Percentiles rank a stretch among this genome's conserved stretches.
Evolutionary conservation across 2,888 invertebrate species (phyloP).

Genomic region (Tachina fera): DNA sequence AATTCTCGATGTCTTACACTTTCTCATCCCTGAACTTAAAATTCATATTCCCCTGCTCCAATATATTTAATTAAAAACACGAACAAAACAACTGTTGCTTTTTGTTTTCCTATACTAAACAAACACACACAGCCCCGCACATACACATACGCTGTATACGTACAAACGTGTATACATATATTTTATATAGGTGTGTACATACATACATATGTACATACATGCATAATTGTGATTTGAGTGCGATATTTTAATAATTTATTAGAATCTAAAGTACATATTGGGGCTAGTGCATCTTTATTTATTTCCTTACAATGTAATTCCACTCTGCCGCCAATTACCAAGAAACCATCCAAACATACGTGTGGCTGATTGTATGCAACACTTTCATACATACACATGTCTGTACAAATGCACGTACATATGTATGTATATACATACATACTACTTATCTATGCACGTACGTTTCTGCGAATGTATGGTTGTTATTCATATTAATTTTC

Average conservation of each 20-base stretch:
- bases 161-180: neutral
- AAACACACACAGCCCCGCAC: neutral
- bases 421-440: neutral
- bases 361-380: neutral
- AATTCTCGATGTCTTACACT: neutral
- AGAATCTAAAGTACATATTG: slow-evolving; percentile 8
- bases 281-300: slow-evolving; percentile 6
- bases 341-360: neutral
- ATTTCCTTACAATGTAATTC: slow-evolving; percentile 36
- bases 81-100: slow-evolving; percentile 49
- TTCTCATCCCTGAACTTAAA: slow-evolving; percentile 14
- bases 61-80: slow-evolving; percentile 16
- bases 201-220: neutral
- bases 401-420: neutral
- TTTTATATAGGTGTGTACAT: neutral
- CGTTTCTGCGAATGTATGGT: neutral
- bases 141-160: neutral
- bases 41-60: slow-evolving; percentile 12
- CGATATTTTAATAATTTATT: slow-evolving; percentile 49
- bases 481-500: slow-evolving; percentile 41
- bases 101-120: neutral
- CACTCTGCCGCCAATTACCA: slow-evolving; percentile 53
- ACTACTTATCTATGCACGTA: neutral
- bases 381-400: neutral
- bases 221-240: slow-evolving; percentile 8